Conservation (phyloP, 2,113 vertebrate species). For the Archocentrus centrarchus region DNA sequence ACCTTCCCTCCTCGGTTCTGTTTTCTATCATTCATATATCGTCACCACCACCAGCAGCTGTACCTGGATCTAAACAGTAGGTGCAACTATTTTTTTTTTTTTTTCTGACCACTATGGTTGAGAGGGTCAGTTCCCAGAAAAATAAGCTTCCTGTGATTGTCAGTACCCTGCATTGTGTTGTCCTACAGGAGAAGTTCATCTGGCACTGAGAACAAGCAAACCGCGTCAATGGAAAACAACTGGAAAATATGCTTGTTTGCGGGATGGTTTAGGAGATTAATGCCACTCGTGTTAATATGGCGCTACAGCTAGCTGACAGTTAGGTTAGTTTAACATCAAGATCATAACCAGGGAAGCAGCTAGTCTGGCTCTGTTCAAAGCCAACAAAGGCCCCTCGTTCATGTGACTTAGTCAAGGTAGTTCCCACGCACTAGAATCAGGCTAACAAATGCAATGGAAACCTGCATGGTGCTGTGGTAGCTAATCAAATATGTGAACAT, state of each 20-base stretch:
- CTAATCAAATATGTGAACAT: neutral
- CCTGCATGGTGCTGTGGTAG: neutral
- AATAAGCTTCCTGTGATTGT: conserved; percentile 69
- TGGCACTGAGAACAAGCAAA: conserved; percentile 19
- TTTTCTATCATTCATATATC: conserved; percentile 7
- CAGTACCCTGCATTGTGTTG: conserved; percentile 38
- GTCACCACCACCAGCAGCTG: conserved; percentile 13
- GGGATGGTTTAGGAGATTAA: neutral
- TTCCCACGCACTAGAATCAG: neutral
- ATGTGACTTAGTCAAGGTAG: neutral
- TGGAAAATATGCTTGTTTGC: neutral
- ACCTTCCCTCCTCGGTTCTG: conserved; percentile 60
- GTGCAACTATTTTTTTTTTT: neutral
- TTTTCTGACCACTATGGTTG: neutral
- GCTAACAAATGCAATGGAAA: neutral
- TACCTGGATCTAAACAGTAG: conserved; percentile 9
- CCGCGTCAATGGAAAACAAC: neutral
- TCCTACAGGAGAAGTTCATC: conserved; percentile 8
- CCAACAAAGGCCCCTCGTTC: neutral
- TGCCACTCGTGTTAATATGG: neutral
- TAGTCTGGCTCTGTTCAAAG: neutral
- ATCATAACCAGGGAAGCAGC: neutral
- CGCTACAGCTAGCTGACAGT: neutral
- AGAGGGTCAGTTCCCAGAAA: conserved; percentile 1
- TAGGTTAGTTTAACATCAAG: neutral